Conservation (phyloP, 2,888 invertebrate species). For the Nebria brevicollis region DNA sequence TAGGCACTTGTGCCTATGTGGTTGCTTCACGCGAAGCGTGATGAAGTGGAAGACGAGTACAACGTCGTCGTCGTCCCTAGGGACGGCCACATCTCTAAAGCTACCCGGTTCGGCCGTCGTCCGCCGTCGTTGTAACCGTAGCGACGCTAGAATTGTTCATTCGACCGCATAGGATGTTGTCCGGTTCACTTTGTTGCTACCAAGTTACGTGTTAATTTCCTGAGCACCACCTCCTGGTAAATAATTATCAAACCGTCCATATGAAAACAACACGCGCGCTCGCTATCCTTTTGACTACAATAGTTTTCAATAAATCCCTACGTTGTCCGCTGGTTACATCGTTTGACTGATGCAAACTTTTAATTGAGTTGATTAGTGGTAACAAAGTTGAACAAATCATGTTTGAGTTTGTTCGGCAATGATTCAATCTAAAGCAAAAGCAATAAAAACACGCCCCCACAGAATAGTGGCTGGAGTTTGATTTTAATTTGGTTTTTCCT, state of each 20-base stretch:
- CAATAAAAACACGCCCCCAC: neutral
- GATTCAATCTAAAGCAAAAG: neutral
- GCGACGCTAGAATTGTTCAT: constrained; percentile 13
- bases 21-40: constrained; percentile 8
- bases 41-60: constrained; percentile 20
- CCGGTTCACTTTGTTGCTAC: constrained; percentile 28
- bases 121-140: neutral
- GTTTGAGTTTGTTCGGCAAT: neutral
- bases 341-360: constrained; percentile 4
- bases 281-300: constrained; percentile 3
- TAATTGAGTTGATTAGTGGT: constrained; percentile 12
- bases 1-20: constrained; percentile 9
- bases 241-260: constrained; percentile 28
- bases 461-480: neutral
- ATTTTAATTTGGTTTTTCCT: neutral
- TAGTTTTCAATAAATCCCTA: neutral
- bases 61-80: constrained; percentile 3
- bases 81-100: constrained; percentile 14
- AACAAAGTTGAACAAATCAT: neutral
- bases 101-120: constrained; percentile 6
- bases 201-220: constrained; percentile 35
- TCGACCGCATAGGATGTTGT: constrained; percentile 24
- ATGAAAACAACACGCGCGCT: neutral
- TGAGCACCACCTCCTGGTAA: constrained; percentile 29
- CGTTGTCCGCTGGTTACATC: neutral